A percentile compares a stretch with the other conserved stretches of the same genome.
Evolutionary conservation across 2,888 invertebrate species (phyloP).

Genomic region (Protonemura montana): DNA sequence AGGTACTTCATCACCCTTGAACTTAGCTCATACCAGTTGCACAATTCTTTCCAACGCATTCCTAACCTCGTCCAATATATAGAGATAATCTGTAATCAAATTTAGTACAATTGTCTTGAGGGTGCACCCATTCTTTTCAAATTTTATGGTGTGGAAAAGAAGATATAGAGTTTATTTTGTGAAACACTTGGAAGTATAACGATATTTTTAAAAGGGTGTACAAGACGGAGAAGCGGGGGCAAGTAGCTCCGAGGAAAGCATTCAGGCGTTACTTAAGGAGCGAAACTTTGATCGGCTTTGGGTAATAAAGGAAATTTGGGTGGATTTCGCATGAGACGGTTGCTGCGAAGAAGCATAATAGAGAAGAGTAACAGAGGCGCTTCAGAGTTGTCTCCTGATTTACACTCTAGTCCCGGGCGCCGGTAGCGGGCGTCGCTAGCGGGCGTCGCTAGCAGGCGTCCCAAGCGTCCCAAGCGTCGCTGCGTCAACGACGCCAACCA

Average conservation of each 20-base stretch:
- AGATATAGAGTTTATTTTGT: constrained; percentile 56
- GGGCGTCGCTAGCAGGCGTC: too few species aligned
- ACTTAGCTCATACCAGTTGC: constrained; percentile 53
- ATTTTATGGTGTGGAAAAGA: constrained; percentile 56
- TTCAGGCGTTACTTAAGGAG: constrained; percentile 45
- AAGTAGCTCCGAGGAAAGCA: constrained; percentile 30
- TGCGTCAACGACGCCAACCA: background rate
- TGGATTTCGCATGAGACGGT: constrained; percentile 52
- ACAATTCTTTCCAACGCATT: constrained; percentile 52
- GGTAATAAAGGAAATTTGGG: constrained; percentile 54
- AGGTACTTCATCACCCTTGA: constrained; percentile 43
- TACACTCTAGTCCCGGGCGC: background rate
- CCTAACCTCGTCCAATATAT: constrained; percentile 55
- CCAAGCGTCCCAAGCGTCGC: background rate
- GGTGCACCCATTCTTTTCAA: constrained; percentile 53
- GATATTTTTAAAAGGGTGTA: constrained; percentile 54
- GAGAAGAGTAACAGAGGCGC: constrained; percentile 22
- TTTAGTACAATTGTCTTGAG: constrained; percentile 55
- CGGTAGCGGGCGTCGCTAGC: background rate
- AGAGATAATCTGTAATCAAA: constrained; percentile 56
- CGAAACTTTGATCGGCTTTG: constrained; percentile 54
- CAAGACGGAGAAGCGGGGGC: constrained; percentile 43
- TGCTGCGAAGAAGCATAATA: constrained; percentile 23
- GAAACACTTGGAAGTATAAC: constrained; percentile 54
- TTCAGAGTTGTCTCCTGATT: constrained; percentile 43